Evolutionary conservation across 2,797 vertebrate genomes (phyloP).

Genomic region (Petrocephalus sullivani): DNA sequence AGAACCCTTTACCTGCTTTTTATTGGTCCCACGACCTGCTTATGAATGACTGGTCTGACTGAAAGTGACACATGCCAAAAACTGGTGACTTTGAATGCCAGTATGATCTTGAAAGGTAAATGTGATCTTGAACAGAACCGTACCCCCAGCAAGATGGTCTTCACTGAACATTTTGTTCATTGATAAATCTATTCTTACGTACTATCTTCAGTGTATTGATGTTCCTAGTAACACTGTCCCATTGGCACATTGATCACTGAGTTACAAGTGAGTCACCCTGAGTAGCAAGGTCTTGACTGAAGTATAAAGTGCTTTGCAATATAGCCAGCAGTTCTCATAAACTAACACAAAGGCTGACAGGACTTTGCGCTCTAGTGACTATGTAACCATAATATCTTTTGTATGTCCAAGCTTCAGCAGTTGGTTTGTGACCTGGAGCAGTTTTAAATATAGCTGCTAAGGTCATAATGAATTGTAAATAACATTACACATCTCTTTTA

Average conservation of each 20-base stretch:
- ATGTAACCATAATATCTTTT: neutral
- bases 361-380: neutral
- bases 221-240: neutral
- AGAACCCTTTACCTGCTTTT: neutral
- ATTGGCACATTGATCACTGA: neutral
- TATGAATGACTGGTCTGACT: neutral
- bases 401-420: slow-evolving; percentile 3
- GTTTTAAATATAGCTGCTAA: slow-evolving; percentile 11
- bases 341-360: slow-evolving; percentile 3
- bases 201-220: neutral
- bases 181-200: neutral
- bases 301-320: neutral
- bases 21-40: neutral
- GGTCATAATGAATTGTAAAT: neutral
- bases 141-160: neutral
- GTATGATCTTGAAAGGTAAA: neutral
- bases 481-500: neutral
- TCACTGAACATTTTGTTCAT: neutral
- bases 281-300: neutral
- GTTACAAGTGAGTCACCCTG: neutral
- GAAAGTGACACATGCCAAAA: neutral
- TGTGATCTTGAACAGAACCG: neutral
- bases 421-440: slow-evolving; percentile 2
- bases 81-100: neutral
- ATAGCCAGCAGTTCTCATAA: slow-evolving; percentile 6